Percentiles rank a stretch among this genome's conserved stretches.
These are phyloP conservation scores for Euzetes globulus DNA, from an alignment of 2,888 invertebrate species.

Conservation along the genomic window DNA sequence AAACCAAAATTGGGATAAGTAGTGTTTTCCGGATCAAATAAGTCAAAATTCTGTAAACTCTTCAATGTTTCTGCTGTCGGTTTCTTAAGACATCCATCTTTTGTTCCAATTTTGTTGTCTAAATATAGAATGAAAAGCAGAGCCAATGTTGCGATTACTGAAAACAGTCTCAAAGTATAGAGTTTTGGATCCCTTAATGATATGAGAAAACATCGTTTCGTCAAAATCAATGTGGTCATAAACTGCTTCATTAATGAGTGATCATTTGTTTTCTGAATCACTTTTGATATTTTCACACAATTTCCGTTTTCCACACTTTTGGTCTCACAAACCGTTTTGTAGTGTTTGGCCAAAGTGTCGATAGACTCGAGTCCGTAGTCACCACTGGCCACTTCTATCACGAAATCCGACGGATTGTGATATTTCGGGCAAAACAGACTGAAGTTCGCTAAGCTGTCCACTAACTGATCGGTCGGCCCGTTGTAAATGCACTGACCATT, in stretches of 20 bases:
- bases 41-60: constrained; percentile 11
- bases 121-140: constrained; percentile 33
- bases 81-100: constrained; percentile 33
- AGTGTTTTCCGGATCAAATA: neutral
- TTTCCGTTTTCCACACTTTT: too few species aligned
- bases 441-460: constrained; percentile 72
- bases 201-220: constrained; percentile 30
- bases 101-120: constrained; percentile 34
- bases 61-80: neutral
- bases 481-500: constrained; percentile 83
- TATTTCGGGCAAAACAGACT: constrained; percentile 70
- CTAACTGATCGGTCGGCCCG: constrained; percentile 73
- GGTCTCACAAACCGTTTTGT: neutral
- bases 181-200: constrained; percentile 36
- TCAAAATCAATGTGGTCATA: constrained; percentile 28
- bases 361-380: constrained; percentile 57
- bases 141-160: constrained; percentile 32
- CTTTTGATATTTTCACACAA: constrained; percentile 30
- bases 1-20: constrained; percentile 46
- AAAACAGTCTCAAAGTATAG: constrained; percentile 32
- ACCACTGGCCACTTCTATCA: constrained; percentile 83
- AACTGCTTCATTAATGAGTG: constrained; percentile 16
- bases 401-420: constrained; percentile 94
- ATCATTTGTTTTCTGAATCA: constrained; percentile 27
- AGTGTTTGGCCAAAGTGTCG: constrained; percentile 29